Evolutionary conservation across 2,113 vertebrate genomes (phyloP), one percentile per base, ranked within the genome.

Genomic region (Pterocles burchelli): DNA sequence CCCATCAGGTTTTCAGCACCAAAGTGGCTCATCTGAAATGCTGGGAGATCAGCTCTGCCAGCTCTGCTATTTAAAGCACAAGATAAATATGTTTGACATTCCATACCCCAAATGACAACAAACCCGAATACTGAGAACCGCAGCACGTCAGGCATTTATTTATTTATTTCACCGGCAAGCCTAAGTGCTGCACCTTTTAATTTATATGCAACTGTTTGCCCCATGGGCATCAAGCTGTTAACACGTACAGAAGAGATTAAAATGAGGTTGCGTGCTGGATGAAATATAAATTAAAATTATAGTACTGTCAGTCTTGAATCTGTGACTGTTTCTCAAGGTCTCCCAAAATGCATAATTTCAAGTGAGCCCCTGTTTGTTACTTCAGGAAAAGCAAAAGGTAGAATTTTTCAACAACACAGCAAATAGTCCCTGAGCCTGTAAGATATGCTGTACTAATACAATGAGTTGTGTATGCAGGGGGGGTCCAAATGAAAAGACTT

Each of bases 281-380:
- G 96, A 98, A 97, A 97, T 97, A 97, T 93, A 98, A 98, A 98
- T 98, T 97, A 97, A 97, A 98, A 97, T 97, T 96, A 98, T 87
- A 95, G 93, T 95, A 96, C 97, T 97, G 97, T 97, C 97, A 97
- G 92, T 98, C 96, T 96, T 83, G 84, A 97, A 97, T 97, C 82
- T 79, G 15, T 52, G 95, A 97, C 95, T 98, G 96, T 97, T 98
- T 98, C 96, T 97, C 94, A 92, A 97, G 95, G 92, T 97, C 92
- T 98, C 96, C 95, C 96, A 93, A 98, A 98, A 98, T 63, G 89
- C 91, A 95, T 96, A 89, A 96, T 97, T 97, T 97, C 97, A 98
- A 97, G 97, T 72, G 93, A 98, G 97, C 79, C 93, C 96, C 95
- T 95, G 88, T 97, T 96, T 98, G 97, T 97, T 97, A 96, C 96